Evolutionary conservation across 2,888 invertebrate species (phyloP), one percentile per base, ranked within the genome.

Genomic region (Ennomos quercinarius): DNA sequence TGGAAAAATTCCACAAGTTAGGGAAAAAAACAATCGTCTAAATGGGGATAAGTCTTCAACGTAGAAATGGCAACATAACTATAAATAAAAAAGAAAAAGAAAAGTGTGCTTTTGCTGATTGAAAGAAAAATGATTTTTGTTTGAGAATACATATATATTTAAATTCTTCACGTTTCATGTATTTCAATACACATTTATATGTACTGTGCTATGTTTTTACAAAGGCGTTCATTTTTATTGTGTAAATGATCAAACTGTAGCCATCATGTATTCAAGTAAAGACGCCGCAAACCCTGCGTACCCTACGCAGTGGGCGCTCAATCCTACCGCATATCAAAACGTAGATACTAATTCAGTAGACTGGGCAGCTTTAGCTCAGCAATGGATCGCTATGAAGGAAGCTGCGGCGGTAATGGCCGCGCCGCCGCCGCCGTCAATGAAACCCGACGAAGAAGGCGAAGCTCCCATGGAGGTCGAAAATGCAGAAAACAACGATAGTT

Each of bases 371-470:
- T 93, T 99, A 76, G 99, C 99, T 34, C 98, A 99, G 81, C 98
- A 99, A 94, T 99, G 99, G 99, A 99, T 99, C 72, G 97, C 97
- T 83, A 98, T 98, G 98, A 97, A 98, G 81, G 97, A 97, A 78
- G 95, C 96, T 9, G 87, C 93, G 43, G 92, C 92, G 39, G 93
- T 94, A 39, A 93, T 94, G 39, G 88, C 94, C 42, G 93, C 94
- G 8, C 93, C 94, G 13, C 94, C 94, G 40, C 94, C 95, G 9
- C 95, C 95, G 4, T 93, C 95, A 0, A 59, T 76, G 36, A 89
- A 89, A 64, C 65, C 77, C 40, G 93, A 93, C n/a, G 96, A 96
- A 79, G 95, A 96, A 55, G 97, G 97, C 13, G 97, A 97, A 89
- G 97, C 97, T 9, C 97, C 97, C 1, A 97, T 97, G 97, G 97